Conservation (phyloP, 2,113 vertebrate species). For the Corythornis vintsioides region DNA sequence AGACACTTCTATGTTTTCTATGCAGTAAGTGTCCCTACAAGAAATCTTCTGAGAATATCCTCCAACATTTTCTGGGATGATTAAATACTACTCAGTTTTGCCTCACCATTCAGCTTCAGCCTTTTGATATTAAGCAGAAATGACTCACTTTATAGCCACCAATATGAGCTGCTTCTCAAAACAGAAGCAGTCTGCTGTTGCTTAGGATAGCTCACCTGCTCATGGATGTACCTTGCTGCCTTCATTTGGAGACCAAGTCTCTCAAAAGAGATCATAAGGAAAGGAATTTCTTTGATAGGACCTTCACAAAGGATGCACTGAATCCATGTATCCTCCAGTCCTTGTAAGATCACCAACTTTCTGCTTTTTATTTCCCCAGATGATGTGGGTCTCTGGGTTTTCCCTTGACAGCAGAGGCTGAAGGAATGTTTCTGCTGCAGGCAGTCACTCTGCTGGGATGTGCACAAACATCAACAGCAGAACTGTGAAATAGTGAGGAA, state of each 20-base stretch:
- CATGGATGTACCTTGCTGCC: background rate
- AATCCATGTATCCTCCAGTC: background rate
- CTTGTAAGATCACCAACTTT: background rate
- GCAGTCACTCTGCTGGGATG: background rate
- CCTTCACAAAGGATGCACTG: background rate
- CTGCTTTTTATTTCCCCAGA: background rate
- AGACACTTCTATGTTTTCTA: slow-evolving; percentile 23
- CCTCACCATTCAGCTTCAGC: background rate
- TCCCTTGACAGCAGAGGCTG: background rate
- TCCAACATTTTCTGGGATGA: slow-evolving; percentile 11
- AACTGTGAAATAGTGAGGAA: background rate
- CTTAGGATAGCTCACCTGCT: background rate
- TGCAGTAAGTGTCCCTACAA: background rate
- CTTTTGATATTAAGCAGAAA: background rate
- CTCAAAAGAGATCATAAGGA: background rate
- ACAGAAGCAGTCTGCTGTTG: background rate
- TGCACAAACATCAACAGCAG: background rate
- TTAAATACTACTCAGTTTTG: background rate
- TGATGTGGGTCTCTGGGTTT: background rate
- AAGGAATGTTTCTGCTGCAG: background rate
- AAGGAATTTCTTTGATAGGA: background rate
- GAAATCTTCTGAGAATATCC: slow-evolving; percentile 36
- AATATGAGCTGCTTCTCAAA: background rate
- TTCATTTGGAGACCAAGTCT: background rate
- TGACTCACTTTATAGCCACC: background rate